Base-by-base conservation (phyloP, 1,140 invertebrate species). In the Drosophila serrata region DNA sequence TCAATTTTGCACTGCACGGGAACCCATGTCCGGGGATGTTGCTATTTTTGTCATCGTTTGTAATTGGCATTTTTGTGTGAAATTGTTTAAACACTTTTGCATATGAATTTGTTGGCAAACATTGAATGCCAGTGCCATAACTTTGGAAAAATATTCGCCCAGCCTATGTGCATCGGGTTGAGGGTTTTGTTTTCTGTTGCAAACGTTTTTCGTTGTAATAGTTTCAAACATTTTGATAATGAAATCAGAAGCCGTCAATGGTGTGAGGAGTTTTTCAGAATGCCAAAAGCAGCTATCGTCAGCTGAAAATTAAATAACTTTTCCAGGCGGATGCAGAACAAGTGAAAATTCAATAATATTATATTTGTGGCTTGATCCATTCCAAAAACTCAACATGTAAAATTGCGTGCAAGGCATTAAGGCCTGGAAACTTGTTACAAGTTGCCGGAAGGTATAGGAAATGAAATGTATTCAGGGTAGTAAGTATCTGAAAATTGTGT, bases 61-160 rank as follows among this genome's bases (percentile, higher is more conserved):
- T 67, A 76, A 72, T 81, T 62, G 58, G 48, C 46, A 72, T 72
- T 70, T 63, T 62, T 69, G 35, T 69, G 51, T 53, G 76, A 55
- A 68, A 69, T 74, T 59, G 62, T 63, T 80, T 68, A 80, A 75
- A 69, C 48, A 57, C 70, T 69, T 63, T 63, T 75, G 45, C 33
- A 64, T 73, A 68, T 59, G 43, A 75, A 58, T 75, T 76, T 57
- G 55, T 15, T 19, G 67, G n/a, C 67, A 60, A 70, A 45, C 39
- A 60, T 48, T 51, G 64, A 45, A 29, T 43, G 46, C 35, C 35
- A 19, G 22, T 2, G 19, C 33, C 58, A 45, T 64, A 43, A 51
- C 55, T 75, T 81, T 80, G 68, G 22, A 13, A 62, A 62, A 48
- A 48, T 81, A 70, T 81, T 56, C 61, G 11, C 48, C n/a, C 22